Percentiles rank a stretch among this genome's conserved stretches.
These are phyloP conservation scores for Carterocephalus palaemon DNA, from an alignment of 2,888 invertebrate species.

Conservation along the genomic window DNA sequence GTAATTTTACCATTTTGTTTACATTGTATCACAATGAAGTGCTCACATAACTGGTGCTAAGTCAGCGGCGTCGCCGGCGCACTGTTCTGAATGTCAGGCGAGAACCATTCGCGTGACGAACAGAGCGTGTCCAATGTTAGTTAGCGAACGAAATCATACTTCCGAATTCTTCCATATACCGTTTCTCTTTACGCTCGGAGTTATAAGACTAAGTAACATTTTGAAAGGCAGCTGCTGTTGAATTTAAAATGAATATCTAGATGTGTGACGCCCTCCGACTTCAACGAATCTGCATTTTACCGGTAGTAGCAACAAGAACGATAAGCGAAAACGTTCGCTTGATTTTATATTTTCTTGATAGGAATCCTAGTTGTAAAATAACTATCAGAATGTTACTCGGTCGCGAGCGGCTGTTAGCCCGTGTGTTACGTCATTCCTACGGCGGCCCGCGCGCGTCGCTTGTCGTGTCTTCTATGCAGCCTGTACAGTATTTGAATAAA, in stretches of 20 bases:
- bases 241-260: too few species aligned
- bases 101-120: too few species aligned
- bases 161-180: conserved; percentile 47
- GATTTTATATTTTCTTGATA: too few species aligned
- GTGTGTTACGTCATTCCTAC: conserved; percentile 67
- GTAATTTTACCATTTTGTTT: conserved; percentile 26
- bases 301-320: too few species aligned
- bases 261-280: too few species aligned
- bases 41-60: conserved; percentile 57
- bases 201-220: too few species aligned
- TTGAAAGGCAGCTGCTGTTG: too few species aligned
- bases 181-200: neutral
- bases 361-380: too few species aligned
- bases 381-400: too few species aligned
- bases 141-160: conserved; percentile 24
- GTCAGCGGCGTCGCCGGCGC: conserved; percentile 32
- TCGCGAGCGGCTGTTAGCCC: conserved; percentile 35
- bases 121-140: conserved; percentile 13
- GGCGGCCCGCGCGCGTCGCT: conserved; percentile 34
- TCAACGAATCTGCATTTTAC: too few species aligned
- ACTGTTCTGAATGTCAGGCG: conserved; percentile 1
- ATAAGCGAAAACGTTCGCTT: too few species aligned
- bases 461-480: conserved; percentile 54
- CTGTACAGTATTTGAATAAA: conserved; percentile 76
- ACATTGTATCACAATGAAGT: conserved; percentile 35